Percentiles rank a stretch among this genome's conserved stretches.
Conservation (phyloP, 2,113 vertebrate genomes). For the Ursus arctos region DNA sequence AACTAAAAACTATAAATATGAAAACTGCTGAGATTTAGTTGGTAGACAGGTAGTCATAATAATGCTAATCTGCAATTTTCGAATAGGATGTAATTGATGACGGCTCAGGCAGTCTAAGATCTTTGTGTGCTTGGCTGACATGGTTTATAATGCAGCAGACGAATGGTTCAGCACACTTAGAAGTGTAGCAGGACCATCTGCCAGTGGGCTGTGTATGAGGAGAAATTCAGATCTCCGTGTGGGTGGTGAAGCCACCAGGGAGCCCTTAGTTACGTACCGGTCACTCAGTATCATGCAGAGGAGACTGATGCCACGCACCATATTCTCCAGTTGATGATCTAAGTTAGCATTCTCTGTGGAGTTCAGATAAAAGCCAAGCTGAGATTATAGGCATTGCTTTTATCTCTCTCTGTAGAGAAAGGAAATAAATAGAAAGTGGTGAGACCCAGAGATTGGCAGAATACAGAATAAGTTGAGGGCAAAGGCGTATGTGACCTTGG, state of each 20-base stretch:
- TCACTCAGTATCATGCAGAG: neutral
- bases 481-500: neutral
- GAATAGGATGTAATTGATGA: constrained; percentile 11
- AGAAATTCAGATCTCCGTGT: neutral
- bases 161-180: constrained; percentile 11
- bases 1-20: neutral
- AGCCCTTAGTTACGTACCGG: neutral
- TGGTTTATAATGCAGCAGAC: neutral
- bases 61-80: constrained; percentile 12
- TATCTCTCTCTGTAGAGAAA: neutral
- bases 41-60: neutral
- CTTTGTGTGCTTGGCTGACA: constrained; percentile 11
- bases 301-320: neutral
- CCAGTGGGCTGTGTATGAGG: neutral
- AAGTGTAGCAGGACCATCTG: neutral
- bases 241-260: neutral
- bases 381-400: neutral
- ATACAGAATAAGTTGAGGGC: neutral
- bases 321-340: neutral
- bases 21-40: neutral
- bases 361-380: neutral
- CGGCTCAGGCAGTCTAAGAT: neutral
- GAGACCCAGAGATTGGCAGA: neutral
- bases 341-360: neutral
- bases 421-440: neutral